Evolutionary conservation across 2,113 vertebrate species (phyloP), one percentile per base, ranked within the genome.

Genomic region (Etheostoma cragini): DNA sequence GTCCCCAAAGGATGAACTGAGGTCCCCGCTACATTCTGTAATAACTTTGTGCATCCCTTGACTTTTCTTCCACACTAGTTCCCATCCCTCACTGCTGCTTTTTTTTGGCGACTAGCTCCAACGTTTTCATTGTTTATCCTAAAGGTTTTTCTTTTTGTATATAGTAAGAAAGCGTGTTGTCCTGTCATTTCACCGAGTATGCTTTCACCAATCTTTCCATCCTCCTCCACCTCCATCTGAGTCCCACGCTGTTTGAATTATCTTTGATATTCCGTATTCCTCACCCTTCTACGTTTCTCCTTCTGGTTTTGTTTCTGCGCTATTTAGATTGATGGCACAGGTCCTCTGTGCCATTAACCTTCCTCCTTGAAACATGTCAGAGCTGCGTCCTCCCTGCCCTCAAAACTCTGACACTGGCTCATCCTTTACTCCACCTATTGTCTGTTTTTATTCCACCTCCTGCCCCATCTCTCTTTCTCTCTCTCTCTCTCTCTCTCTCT

Each of bases 311-410:
- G 26, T 69, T 77, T 72, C 82, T 6, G 3, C 7, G 4, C n/a
- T 70, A 78, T 93, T 83, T 89, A 81, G 83, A 79, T 85, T n/a
- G 72, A 42, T 80, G 76, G 87, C 65, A 57, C 78, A 86, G 89
- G 88, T 91, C 86, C 72, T 80, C 53, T 35, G 19, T 47, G 57
- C 67, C 78, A 86, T 90, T 92, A 92, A 90, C 93, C 88, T 91
- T 87, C 81, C 76, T 89, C 88, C 30, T 72, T 63, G 77, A 80
- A 66, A 83, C 54, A 66, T 88, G 87, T 80, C 81, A 22, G 53
- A 52, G 78, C 87, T 45, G 49, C 87, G 54, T 82, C 87, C 81
- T 74, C 68, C 61, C 38, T 66, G 35, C 14, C 6, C 76, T 72
- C 82, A 45, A 26, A 64, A 54, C 66, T 63, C 72, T 71, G 62